phyloP scores from a whole-genome alignment of 1,140 invertebrate species.

The Cyclina sinensis region DNA sequence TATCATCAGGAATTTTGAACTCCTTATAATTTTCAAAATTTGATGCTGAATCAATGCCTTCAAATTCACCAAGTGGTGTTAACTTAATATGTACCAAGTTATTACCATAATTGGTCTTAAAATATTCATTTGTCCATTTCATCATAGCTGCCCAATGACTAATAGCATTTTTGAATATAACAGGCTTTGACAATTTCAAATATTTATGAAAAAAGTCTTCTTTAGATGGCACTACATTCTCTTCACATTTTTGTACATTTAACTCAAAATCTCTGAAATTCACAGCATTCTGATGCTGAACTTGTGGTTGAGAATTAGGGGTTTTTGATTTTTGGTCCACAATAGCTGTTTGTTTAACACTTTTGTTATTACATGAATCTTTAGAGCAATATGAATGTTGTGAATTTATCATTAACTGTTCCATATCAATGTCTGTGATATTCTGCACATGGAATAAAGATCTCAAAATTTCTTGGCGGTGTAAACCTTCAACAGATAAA shows the following conservation, averaged over 20 bases:
- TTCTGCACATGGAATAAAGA: conserved; percentile 75
- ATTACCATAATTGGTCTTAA: conserved; percentile 76
- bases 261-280: conserved; percentile 32
- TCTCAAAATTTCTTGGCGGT: conserved; percentile 75
- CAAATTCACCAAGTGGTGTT: conserved; percentile 82
- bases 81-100: conserved; percentile 82
- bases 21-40: conserved; percentile 78
- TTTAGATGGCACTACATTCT: conserved; percentile 71
- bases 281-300: not conserved
- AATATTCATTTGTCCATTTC: conserved; percentile 83
- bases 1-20: conserved; percentile 78
- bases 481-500: conserved; percentile 73
- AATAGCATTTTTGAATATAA: conserved; percentile 80
- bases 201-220: conserved; percentile 81
- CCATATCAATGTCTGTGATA: conserved; percentile 57
- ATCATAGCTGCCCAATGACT: conserved; percentile 78
- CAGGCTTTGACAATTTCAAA: conserved; percentile 82
- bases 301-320: conserved; percentile 9
- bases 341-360: not conserved
- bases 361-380: not conserved
- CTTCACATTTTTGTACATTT: conserved; percentile 78
- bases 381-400: not conserved
- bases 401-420: not conserved
- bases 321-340: conserved; percentile 27
- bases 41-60: conserved; percentile 81